Conservation (phyloP, 2,113 vertebrate genomes). For the Brevimyrus niger region DNA sequence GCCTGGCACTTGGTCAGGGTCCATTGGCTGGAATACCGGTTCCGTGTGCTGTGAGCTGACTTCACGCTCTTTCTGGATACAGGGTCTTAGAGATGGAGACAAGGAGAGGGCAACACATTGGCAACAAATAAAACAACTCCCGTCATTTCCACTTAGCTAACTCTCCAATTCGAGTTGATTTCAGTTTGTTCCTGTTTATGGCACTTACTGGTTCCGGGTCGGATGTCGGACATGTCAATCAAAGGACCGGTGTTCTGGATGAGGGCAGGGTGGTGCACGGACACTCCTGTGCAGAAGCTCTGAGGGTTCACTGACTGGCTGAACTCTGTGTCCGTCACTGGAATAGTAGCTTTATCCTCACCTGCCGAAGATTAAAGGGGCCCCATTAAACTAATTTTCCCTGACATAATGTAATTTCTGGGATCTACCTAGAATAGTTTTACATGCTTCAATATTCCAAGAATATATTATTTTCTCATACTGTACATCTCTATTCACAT, state of each 20-base stretch:
- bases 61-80: constrained; percentile 95
- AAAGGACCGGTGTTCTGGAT: constrained; percentile 96
- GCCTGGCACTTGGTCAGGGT: constrained; percentile 96
- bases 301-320: constrained; percentile 94
- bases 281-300: constrained; percentile 94
- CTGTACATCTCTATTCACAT: neutral
- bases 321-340: constrained; percentile 91
- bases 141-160: neutral
- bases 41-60: constrained; percentile 88
- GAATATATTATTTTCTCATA: neutral
- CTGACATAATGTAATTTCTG: neutral
- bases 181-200: neutral
- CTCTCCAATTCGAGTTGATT: neutral
- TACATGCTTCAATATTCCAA: neutral
- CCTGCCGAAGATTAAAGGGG: constrained; percentile 51
- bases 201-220: constrained; percentile 90
- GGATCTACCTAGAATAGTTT: neutral
- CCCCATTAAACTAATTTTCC: neutral
- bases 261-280: constrained; percentile 88
- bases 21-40: constrained; percentile 97
- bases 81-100: constrained; percentile 62
- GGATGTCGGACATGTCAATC: constrained; percentile 98
- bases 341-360: constrained; percentile 95
- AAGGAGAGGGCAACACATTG: neutral
- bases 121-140: neutral